Percentiles rank a stretch among this genome's conserved stretches.
Conservation (phyloP, 2,888 invertebrate species). For the Drosophila robusta region DNA sequence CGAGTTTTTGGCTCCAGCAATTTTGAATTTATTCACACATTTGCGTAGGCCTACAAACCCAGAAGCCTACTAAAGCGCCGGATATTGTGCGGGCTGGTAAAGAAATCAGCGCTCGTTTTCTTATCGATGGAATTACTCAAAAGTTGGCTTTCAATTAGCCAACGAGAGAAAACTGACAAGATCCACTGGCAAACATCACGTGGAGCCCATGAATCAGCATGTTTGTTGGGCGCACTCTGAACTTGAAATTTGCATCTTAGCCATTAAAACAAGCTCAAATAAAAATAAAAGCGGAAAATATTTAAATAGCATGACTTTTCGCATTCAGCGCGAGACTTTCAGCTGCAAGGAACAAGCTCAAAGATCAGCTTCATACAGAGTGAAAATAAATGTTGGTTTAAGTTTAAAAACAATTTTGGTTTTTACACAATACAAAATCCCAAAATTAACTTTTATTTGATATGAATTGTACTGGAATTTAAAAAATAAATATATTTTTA, state of each 20-base stretch:
- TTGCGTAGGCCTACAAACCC: constrained; percentile 81
- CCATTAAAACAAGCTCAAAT: constrained; percentile 8
- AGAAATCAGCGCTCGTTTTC: constrained; percentile 31
- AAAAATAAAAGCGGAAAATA: constrained; percentile 10
- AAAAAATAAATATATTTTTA: no score
- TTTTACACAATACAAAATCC: no score
- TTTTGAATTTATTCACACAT: constrained; percentile 60
- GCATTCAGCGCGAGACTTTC: constrained; percentile 1
- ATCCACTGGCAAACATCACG: constrained; percentile 18
- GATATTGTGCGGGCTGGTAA: constrained; percentile 21
- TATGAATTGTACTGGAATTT: no score
- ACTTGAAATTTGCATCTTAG: constrained; percentile 30
- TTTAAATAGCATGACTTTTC: constrained; percentile 39
- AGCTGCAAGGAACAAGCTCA: constrained; percentile 4
- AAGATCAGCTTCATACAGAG: constrained; percentile 6
- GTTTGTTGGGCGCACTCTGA: constrained; percentile 16
- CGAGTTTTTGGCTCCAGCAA: constrained; percentile 53
- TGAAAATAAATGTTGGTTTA: neutral
- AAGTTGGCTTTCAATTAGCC: constrained; percentile 33
- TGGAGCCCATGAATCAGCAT: constrained; percentile 14
- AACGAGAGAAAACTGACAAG: neutral
- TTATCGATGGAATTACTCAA: constrained; percentile 22
- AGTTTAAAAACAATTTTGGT: no score
- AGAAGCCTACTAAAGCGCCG: constrained; percentile 74
- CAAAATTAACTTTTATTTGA: no score